Conservation (phyloP, 2,113 vertebrate species). For the Pachyramphus minor region DNA sequence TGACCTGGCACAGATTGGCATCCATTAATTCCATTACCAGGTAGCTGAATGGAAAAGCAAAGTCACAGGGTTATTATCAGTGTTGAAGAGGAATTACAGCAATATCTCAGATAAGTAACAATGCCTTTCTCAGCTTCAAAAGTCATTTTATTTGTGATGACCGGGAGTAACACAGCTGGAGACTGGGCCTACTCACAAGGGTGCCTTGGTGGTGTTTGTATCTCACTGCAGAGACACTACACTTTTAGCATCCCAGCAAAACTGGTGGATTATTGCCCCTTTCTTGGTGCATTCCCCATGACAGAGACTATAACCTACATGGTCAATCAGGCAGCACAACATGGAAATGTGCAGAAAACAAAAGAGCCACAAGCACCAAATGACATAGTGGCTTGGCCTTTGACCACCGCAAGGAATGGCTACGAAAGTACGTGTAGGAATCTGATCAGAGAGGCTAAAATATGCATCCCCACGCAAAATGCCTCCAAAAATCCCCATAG, state of each 20-base stretch:
- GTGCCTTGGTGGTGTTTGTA: not conserved
- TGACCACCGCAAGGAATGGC: not conserved
- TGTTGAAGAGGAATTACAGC: not conserved
- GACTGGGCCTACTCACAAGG: not conserved
- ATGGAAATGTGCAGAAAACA: not conserved
- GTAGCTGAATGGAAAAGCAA: slow-evolving; percentile 78
- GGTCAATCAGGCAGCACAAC: not conserved
- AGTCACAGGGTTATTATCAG: not conserved
- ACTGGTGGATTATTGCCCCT: not conserved
- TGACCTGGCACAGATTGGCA: slow-evolving; percentile 98
- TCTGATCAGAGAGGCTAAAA: not conserved
- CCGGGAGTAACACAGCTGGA: not conserved
- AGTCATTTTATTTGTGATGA: not conserved
- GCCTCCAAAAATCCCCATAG: not conserved
- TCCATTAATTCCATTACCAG: slow-evolving; percentile 99
- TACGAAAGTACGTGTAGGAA: not conserved
- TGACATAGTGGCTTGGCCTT: fast-evolving
- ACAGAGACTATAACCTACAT: not conserved
- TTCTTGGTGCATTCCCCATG: not conserved
- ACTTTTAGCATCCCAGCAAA: not conserved
- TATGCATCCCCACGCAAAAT: not conserved
- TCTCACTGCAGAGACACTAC: not conserved
- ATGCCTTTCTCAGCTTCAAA: not conserved
- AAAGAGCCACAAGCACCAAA: not conserved
- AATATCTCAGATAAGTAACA: not conserved